phyloP scores from a whole-genome alignment of 2,113 vertebrate genomes.

The Herpetotheres cachinnans region DNA sequence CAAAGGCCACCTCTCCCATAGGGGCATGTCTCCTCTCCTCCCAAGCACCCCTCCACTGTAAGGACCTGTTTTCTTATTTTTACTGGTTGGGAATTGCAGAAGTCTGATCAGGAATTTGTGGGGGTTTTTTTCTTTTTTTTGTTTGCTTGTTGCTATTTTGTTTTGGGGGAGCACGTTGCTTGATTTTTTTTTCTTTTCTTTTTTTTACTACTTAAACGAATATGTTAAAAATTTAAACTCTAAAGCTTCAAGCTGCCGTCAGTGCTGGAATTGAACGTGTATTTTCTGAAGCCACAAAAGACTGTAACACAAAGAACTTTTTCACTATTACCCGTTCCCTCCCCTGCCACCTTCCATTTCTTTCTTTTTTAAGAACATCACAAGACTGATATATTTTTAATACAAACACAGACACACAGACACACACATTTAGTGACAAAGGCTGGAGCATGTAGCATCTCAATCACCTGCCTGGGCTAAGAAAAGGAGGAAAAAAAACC shows the following conservation, averaged over 20 bases:
- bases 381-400: conserved; percentile 70
- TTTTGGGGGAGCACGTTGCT: neutral
- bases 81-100: neutral
- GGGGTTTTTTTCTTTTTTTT: neutral
- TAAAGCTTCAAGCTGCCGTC: conserved; percentile 59
- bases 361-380: conserved; percentile 76
- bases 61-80: conserved; percentile 3
- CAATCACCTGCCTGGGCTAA: conserved; percentile 80
- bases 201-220: conserved; percentile 43
- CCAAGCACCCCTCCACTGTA: neutral
- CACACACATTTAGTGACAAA: conserved; percentile 30
- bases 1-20: neutral
- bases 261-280: conserved; percentile 41
- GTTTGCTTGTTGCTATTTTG: neutral
- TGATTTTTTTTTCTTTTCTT: neutral
- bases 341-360: conserved; percentile 69
- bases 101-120: neutral
- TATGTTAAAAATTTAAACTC: conserved; percentile 38
- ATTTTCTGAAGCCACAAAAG: conserved; percentile 55
- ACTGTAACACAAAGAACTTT: conserved; percentile 42
- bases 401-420: conserved; percentile 31
- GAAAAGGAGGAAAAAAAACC: conserved; percentile 65
- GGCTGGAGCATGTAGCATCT: conserved; percentile 70
- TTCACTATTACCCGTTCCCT: conserved; percentile 50
- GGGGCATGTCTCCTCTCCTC: neutral